A percentile compares a stretch with the other conserved stretches of the same genome.
Conservation (phyloP, 2,797 vertebrate genomes). For the Parauchenoglanis punctatus region DNA sequence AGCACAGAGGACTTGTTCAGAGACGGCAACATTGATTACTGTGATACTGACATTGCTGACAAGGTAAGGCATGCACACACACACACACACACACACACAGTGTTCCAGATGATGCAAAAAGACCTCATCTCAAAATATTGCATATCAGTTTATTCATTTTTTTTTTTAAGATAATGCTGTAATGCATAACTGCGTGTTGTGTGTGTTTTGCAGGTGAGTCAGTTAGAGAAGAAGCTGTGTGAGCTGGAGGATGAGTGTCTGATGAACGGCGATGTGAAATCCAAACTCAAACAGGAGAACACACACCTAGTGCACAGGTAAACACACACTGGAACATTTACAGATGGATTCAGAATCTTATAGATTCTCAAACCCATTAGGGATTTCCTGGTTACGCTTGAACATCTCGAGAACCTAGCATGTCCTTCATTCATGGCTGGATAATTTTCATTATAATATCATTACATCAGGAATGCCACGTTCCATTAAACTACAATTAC, state of each 20-base stretch:
- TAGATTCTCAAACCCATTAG: neutral
- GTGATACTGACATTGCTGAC: constrained; percentile 92
- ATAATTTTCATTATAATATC: neutral
- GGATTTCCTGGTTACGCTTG: neutral
- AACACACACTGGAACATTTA: neutral
- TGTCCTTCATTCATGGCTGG: neutral
- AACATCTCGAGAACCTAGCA: neutral
- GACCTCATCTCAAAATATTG: constrained; percentile 3
- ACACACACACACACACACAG: neutral
- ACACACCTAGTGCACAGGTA: constrained; percentile 95
- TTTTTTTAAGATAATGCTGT: neutral
- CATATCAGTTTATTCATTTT: neutral
- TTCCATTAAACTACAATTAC: neutral
- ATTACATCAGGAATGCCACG: neutral
- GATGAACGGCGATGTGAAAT: constrained; percentile 87
- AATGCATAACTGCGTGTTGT: neutral
- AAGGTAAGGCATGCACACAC: constrained; percentile 77
- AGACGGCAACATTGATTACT: constrained; percentile 91
- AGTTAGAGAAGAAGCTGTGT: constrained; percentile 91
- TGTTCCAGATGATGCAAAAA: neutral
- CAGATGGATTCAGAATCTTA: neutral
- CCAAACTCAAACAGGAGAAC: constrained; percentile 93
- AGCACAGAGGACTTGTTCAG: constrained; percentile 96
- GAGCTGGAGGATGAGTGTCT: constrained; percentile 91
- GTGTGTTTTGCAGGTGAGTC: constrained; percentile 75